Evolutionary conservation across 2,888 invertebrate genomes (phyloP).

Genomic region (Xylota segnis): DNA sequence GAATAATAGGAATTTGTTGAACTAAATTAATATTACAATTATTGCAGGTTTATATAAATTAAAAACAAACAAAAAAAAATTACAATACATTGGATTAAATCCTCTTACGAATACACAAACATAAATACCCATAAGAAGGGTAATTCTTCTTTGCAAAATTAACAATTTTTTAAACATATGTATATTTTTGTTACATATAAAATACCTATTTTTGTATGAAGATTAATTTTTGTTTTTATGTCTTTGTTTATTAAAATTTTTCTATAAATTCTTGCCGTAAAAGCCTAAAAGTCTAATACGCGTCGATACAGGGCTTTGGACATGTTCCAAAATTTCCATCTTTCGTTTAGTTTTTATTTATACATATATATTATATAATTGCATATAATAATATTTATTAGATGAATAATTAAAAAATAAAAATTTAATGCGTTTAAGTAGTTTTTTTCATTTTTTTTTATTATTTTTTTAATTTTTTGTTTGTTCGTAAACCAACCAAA

Average conservation of each 20-base stretch:
- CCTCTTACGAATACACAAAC: slow-evolving; percentile 42
- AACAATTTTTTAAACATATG: slow-evolving; percentile 46
- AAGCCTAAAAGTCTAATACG: slow-evolving; percentile 84
- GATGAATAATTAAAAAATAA: slow-evolving; percentile 53
- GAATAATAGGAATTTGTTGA: slow-evolving; percentile 7
- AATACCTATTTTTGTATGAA: slow-evolving; percentile 61
- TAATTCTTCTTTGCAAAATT: slow-evolving; percentile 14
- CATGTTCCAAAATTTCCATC: slow-evolving; percentile 85
- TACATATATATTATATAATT: slow-evolving; percentile 4
- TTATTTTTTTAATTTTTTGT: slow-evolving; percentile 38
- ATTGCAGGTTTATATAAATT: neutral
- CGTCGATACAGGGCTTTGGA: slow-evolving; percentile 84
- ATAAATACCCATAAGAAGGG: slow-evolving; percentile 11
- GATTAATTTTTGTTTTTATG: slow-evolving; percentile 35
- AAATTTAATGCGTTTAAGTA: slow-evolving; percentile 42
- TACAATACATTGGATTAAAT: slow-evolving; percentile 56
- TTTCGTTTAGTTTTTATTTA: slow-evolving; percentile 73
- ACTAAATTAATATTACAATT: neutral
- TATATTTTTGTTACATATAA: slow-evolving; percentile 52
- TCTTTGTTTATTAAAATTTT: slow-evolving; percentile 69
- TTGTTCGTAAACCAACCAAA: slow-evolving; percentile 72
- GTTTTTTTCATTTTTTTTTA: slow-evolving; percentile 17
- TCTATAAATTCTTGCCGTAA: slow-evolving; percentile 84
- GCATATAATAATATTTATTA: slow-evolving; percentile 22
- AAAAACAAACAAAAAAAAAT: neutral